These are phyloP conservation scores for Chymomyza caudatula DNA, from an alignment of 2,888 invertebrate genomes.

Conservation along the genomic window DNA sequence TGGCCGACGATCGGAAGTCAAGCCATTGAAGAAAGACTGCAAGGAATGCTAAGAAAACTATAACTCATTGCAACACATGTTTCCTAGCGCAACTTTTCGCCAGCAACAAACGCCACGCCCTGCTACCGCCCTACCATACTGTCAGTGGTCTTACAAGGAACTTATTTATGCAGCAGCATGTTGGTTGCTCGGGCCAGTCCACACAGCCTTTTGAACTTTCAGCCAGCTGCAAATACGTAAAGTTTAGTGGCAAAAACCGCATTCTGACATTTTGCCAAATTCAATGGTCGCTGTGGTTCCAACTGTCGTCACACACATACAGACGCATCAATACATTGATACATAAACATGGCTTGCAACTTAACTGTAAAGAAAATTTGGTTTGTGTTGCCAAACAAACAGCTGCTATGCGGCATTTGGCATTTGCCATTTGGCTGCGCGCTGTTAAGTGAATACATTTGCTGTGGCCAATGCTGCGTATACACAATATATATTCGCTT, in stretches of 20 bases:
- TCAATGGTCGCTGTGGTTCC: constrained; percentile 28
- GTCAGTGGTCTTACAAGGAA: constrained; percentile 17
- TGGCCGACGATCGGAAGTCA: constrained; percentile 13
- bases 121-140: background rate
- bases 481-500: constrained; percentile 25
- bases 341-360: background rate
- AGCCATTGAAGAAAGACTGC: background rate
- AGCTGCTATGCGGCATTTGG: background rate
- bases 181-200: background rate
- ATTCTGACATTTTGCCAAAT: constrained; percentile 68
- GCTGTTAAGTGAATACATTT: background rate
- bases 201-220: constrained; percentile 64
- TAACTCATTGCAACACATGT: constrained; percentile 70
- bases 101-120: constrained; percentile 10
- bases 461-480: constrained; percentile 12
- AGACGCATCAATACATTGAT: constrained; percentile 4
- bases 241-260: constrained; percentile 59
- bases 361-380: background rate
- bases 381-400: background rate
- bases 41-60: constrained; percentile 51
- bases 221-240: constrained; percentile 37
- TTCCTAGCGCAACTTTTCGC: constrained; percentile 56
- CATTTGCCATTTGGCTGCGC: background rate
- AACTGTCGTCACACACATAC: background rate
- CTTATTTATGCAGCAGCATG: constrained; percentile 59